A percentile compares a stretch with the other conserved stretches of the same genome.
These are phyloP conservation scores for Gadopsis marmoratus DNA, from an alignment of 2,797 vertebrate genomes.

Conservation along the genomic window DNA sequence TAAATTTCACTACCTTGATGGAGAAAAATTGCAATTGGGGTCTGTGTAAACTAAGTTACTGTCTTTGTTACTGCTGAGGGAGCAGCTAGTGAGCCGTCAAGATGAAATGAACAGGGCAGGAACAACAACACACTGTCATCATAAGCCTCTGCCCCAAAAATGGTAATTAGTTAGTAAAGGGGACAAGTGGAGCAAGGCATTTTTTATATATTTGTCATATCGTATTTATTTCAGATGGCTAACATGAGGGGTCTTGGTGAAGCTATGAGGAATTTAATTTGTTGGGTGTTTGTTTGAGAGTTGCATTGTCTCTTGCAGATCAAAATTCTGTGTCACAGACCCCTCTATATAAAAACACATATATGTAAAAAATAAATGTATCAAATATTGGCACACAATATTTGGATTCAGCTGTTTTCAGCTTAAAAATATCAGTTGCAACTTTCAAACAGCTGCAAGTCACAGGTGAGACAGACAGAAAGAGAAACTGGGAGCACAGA, in stretches of 20 bases:
- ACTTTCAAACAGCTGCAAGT: conserved; percentile 20
- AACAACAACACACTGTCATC: conserved; percentile 59
- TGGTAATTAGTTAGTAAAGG: conserved; percentile 38
- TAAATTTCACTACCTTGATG: conserved; percentile 58
- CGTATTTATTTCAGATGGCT: conserved; percentile 1
- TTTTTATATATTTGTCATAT: background rate
- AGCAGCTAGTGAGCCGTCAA: conserved; percentile 58
- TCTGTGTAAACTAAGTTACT: conserved; percentile 63
- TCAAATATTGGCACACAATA: background rate
- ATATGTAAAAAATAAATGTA: too few species aligned
- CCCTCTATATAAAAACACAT: background rate
- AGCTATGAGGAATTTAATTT: background rate
- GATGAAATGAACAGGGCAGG: conserved; percentile 57
- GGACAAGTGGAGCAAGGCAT: background rate
- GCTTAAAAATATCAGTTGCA: conserved; percentile 20
- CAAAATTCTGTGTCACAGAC: background rate
- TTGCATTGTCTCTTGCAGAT: background rate
- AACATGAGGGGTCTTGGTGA: background rate
- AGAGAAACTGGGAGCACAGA: conserved; percentile 41
- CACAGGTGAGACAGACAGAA: conserved; percentile 48
- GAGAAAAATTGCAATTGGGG: conserved; percentile 52
- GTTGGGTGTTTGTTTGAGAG: background rate
- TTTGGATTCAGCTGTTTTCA: conserved; percentile 13
- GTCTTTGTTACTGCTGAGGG: conserved; percentile 50
- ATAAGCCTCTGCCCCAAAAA: conserved; percentile 31